These are phyloP conservation scores for Cyanoliseus patagonus DNA, from an alignment of 2,113 vertebrate genomes.

Conservation along the genomic window DNA sequence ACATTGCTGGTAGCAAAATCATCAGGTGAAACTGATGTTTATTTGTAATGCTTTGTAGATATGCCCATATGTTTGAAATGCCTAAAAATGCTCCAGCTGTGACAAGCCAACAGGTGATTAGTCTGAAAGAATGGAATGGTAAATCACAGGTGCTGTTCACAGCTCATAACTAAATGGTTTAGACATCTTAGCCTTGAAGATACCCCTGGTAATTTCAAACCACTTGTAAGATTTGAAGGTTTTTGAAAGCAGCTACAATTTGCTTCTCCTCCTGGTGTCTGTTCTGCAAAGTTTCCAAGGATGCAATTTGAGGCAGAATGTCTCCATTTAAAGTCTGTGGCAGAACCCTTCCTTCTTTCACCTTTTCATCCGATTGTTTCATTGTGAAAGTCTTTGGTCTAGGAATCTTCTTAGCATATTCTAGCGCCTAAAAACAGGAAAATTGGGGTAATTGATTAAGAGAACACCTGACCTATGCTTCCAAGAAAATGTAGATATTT, in stretches of 20 bases:
- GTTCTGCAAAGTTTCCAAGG: conserved; percentile 77
- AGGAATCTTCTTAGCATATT: conserved; percentile 88
- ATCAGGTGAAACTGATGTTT: not conserved
- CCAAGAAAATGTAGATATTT: not conserved
- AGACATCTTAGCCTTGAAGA: not conserved
- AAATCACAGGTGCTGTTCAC: not conserved
- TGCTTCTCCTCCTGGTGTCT: conserved; percentile 87
- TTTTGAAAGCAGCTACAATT: conserved; percentile 78
- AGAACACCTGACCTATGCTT: not conserved
- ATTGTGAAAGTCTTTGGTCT: conserved; percentile 71
- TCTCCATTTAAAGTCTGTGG: conserved; percentile 10
- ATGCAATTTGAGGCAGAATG: conserved; percentile 63
- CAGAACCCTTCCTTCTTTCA: not conserved
- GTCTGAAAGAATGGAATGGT: not conserved
- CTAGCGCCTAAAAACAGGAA: conserved; percentile 80
- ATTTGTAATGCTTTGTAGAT: not conserved
- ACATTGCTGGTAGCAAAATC: not conserved
- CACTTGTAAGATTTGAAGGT: conserved; percentile 65
- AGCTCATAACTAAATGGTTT: not conserved
- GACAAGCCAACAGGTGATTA: not conserved
- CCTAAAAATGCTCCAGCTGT: not conserved
- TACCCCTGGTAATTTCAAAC: not conserved
- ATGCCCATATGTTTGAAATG: not conserved
- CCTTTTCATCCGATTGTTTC: conserved; percentile 9
- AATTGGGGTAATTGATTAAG: not conserved